phyloP scores from a whole-genome alignment of 2,113 vertebrate genomes.

The Acinonyx jubatus region DNA sequence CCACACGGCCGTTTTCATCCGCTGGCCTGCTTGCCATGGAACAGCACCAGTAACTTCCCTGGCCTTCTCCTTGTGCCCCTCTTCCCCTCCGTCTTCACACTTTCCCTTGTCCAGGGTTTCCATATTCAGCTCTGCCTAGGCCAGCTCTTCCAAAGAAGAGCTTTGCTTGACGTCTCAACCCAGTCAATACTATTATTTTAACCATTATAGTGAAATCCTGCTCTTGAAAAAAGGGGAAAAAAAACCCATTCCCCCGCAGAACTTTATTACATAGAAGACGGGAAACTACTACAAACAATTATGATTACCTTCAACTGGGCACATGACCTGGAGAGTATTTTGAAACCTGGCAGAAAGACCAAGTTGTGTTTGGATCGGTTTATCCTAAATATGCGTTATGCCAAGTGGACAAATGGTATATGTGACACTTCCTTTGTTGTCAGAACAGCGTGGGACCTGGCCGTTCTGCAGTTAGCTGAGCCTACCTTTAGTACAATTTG shows the following conservation, averaged over 20 bases:
- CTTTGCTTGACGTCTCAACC: neutral
- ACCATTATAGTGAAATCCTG: neutral
- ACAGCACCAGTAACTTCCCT: neutral
- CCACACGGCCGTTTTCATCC: neutral
- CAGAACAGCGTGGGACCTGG: neutral
- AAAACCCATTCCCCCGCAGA: accelerated
- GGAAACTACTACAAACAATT: neutral
- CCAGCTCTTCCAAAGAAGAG: neutral
- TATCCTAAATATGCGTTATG: neutral
- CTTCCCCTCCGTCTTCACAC: neutral
- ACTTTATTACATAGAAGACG: neutral
- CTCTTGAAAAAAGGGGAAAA: neutral
- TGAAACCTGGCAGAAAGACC: neutral
- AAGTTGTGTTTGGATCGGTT: neutral
- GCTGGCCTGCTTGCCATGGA: neutral
- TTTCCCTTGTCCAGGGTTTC: neutral
- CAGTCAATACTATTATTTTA: neutral
- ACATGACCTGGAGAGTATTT: neutral
- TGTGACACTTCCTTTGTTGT: neutral
- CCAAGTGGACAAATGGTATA: neutral
- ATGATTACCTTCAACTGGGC: neutral
- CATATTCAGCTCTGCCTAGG: neutral
- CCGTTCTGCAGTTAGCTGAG: neutral
- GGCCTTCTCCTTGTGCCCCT: accelerated
- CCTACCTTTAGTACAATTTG: neutral